These are phyloP conservation scores for Parotia lawesii DNA, from an alignment of 2,113 vertebrate species.

Conservation along the genomic window DNA sequence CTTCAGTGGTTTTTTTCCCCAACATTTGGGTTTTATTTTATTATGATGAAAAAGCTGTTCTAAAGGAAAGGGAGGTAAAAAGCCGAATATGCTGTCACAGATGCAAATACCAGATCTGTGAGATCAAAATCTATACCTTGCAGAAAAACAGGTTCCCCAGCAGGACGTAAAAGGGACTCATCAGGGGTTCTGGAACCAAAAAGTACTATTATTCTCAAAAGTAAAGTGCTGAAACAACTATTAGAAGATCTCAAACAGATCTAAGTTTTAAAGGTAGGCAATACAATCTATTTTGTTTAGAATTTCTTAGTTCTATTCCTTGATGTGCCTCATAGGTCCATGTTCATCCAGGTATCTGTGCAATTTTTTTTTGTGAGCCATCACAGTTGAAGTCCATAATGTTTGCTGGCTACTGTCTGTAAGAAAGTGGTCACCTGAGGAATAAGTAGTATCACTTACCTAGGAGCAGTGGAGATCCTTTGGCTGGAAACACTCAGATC, in stretches of 20 bases:
- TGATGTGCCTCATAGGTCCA: not conserved
- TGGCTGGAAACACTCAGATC: not conserved
- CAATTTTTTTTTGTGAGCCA: not conserved
- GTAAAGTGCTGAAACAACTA: not conserved
- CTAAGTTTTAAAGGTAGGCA: not conserved
- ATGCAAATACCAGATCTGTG: not conserved
- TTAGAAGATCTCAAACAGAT: not conserved
- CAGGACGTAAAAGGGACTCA: not conserved
- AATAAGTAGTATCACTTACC: not conserved
- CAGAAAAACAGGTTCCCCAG: not conserved
- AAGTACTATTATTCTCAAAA: not conserved
- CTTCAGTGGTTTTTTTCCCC: not conserved
- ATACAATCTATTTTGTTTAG: not conserved
- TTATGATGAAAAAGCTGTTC: not conserved
- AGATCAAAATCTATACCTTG: not conserved
- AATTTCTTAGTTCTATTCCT: not conserved
- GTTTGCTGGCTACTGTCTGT: not conserved
- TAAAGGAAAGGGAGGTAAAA: not conserved
- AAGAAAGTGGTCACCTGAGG: not conserved
- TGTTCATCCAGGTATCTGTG: not conserved
- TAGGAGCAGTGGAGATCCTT: not conserved
- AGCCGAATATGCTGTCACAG: not conserved
- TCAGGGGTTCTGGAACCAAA: not conserved
- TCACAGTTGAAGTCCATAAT: not conserved
- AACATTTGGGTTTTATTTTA: not conserved